These are phyloP conservation scores for Microchrysa polita DNA, from an alignment of 2,888 invertebrate genomes.

Conservation along the genomic window DNA sequence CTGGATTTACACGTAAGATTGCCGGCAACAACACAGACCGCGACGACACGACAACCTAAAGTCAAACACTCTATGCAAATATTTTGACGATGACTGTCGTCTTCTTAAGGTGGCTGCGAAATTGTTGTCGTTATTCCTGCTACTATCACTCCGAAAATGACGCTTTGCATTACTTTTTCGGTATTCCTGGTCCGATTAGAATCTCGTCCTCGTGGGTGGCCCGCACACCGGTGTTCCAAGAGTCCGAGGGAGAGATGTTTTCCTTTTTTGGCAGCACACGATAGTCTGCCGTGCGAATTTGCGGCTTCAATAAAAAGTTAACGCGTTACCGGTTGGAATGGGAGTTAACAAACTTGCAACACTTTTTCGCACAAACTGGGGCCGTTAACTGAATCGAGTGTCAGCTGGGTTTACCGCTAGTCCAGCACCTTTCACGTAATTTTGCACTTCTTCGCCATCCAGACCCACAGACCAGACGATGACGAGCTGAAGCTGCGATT, in stretches of 20 bases:
- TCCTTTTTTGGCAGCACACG: no score
- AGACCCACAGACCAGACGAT: no score
- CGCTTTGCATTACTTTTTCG: not conserved
- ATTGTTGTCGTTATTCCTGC: slow-evolving; percentile 1
- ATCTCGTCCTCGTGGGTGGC: not conserved
- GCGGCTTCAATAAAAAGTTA: no score
- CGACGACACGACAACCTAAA: no score
- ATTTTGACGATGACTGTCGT: slow-evolving; percentile 13
- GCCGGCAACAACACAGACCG: not conserved
- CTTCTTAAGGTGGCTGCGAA: not conserved
- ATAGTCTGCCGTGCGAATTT: no score
- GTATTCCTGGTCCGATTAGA: not conserved
- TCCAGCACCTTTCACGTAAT: not conserved
- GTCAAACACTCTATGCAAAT: no score
- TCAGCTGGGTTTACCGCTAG: not conserved
- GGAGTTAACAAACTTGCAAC: not conserved
- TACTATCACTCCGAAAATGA: not conserved
- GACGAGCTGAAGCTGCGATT: no score
- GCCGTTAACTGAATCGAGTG: not conserved
- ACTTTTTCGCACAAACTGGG: not conserved
- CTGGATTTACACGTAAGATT: not conserved
- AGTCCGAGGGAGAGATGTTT: no score
- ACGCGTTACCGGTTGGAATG: no score
- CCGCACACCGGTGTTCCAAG: not conserved
- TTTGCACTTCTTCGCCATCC: not conserved